phyloP scores from a whole-genome alignment of 64 coral and sea anemone genomes.

The Cladopsammia gracilis region DNA sequence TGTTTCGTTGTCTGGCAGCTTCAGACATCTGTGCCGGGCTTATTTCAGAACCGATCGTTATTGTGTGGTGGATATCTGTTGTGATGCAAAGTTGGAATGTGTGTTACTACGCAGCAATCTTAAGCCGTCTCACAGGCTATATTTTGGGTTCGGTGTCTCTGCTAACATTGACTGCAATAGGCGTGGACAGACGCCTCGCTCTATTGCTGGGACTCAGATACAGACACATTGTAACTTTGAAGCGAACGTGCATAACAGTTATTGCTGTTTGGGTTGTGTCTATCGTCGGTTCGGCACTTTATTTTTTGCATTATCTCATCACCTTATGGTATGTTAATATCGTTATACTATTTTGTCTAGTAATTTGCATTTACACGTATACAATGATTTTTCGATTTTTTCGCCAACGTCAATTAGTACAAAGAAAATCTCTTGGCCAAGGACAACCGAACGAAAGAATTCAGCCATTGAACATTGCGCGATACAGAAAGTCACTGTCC shows the following conservation, averaged over 20 bases:
- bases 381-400: background rate
- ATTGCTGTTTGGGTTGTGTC: background rate
- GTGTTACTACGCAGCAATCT: background rate
- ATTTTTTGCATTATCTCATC: background rate
- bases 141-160: background rate
- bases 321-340: background rate
- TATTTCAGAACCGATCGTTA: background rate
- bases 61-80: background rate
- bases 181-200: conserved; percentile 1
- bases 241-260: background rate
- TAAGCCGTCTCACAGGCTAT: background rate
- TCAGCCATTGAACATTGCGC: background rate
- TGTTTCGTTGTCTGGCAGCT: background rate
- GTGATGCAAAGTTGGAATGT: too few species aligned
- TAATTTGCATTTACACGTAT: background rate
- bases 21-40: conserved; percentile 4
- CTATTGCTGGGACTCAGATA: background rate
- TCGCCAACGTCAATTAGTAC: background rate
- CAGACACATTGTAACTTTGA: background rate
- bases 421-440: too few species aligned
- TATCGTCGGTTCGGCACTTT: background rate
- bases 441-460: background rate
- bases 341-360: background rate
- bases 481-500: background rate
- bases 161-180: background rate